Conservation (phyloP, 2,797 vertebrate genomes). For the Protosalanx chinensis region DNA sequence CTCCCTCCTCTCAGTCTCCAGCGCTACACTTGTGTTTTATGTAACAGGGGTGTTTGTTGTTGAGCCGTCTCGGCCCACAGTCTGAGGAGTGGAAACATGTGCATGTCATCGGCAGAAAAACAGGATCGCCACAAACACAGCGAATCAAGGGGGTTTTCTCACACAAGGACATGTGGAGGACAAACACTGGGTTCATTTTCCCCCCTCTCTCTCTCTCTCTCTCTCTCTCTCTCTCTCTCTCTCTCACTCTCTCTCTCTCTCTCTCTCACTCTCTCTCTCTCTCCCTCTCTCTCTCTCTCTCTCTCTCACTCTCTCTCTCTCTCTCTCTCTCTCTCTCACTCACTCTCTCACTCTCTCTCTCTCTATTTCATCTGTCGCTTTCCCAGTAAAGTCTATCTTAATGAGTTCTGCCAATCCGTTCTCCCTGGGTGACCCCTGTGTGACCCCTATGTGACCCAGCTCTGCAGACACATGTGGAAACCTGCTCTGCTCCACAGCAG, state of each 20-base stretch:
- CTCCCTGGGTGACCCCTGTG: conserved; percentile 17
- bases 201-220: conserved; percentile 20
- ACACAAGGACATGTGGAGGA: neutral
- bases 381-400: conserved; percentile 29
- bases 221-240: conserved; percentile 41
- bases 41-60: neutral
- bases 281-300: conserved; percentile 41
- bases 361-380: conserved; percentile 46
- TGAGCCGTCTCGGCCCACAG: neutral
- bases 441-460: conserved; percentile 19
- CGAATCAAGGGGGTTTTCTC: neutral
- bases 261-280: conserved; percentile 32
- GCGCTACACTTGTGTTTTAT: neutral
- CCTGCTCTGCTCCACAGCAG: conserved; percentile 2
- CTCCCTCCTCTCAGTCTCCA: neutral
- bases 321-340: conserved; percentile 31
- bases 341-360: conserved; percentile 37
- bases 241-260: conserved; percentile 31
- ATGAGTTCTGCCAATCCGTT: conserved; percentile 32
- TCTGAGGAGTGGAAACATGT: neutral
- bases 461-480: neutral
- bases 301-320: conserved; percentile 25
- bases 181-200: neutral
- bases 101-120: neutral
- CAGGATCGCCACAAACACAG: neutral